phyloP scores from a whole-genome alignment of 2,113 vertebrate genomes.

The Meles meles region DNA sequence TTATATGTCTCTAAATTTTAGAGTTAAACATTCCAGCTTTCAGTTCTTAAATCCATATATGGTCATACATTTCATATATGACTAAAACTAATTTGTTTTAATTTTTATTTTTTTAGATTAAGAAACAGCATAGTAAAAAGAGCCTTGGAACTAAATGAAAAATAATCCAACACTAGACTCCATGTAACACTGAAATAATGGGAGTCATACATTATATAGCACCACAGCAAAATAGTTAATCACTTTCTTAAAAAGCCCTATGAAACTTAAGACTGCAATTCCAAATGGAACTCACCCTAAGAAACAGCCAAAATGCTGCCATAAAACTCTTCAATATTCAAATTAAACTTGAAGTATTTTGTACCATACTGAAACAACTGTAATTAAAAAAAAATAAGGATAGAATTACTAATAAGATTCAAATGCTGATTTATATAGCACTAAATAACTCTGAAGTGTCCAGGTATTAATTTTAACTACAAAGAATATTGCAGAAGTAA shows the following conservation, averaged over 20 bases:
- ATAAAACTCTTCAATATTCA: not conserved
- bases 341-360: conserved; percentile 38
- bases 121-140: not conserved
- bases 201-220: not conserved
- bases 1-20: not conserved
- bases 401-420: conserved; percentile 1
- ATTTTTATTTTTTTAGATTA: not conserved
- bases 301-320: not conserved
- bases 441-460: not conserved
- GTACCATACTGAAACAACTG: not conserved
- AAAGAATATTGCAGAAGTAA: not conserved
- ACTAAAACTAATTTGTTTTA: not conserved
- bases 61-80: not conserved
- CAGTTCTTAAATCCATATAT: not conserved
- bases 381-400: not conserved
- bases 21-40: not conserved
- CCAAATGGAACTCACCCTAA: not conserved
- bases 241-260: not conserved
- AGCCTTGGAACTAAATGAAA: not conserved
- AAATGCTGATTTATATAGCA: not conserved
- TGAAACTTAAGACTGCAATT: not conserved
- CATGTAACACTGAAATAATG: not conserved
- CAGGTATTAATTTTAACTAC: conserved; percentile 10
- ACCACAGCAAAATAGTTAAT: not conserved
- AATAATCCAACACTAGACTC: not conserved